Evolutionary conservation across 2,797 vertebrate species (phyloP), one percentile per base, ranked within the genome.

Genomic region (Tokudaia tokunoshimensis): DNA sequence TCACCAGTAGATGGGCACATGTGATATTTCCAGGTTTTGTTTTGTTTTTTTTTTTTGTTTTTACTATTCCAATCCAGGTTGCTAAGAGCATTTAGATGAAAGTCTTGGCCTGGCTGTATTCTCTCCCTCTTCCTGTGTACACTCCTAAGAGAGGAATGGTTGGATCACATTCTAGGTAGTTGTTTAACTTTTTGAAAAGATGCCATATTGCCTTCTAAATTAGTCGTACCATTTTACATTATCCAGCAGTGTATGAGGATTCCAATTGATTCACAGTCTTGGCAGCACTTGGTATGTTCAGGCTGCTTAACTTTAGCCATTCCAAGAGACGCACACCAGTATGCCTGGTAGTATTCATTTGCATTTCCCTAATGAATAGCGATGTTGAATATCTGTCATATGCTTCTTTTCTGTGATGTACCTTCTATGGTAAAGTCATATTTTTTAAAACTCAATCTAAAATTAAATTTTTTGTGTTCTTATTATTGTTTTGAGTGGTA

Each of bases 111-210:
- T 92, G 26, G 47, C 31, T 67, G 31, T 67, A 37, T 13, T n/a
- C 15, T 82, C 89, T 78, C 31, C 8, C 70, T 93, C 91, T 50
- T 96, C 37, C 95, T 93, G 88, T 17, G 65, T 86, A 55, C 85
- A 95, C 37, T 91, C 52, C 72, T 92, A 55, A 67, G 75, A 55
- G 79, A 81, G 41, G 55, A 87, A 94, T 83, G 75, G 70, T 44
- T 82, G 70, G 67, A 89, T 81, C 15, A 3, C 79, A 31, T 63
- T 47, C 52, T 87, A 96, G 79, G 79, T 96, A 75, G 72, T 41
- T 96, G 93, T 86, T 96, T 92, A 93, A 92, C 88, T 83, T 92
- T 91, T 83, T 95, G 93, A 95, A 95, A 97, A 83, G 24, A 67
- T 95, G 75, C 70, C 92, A 70, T 50, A 47, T 44, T 90, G 65